Conservation (phyloP, 2,797 vertebrate genomes). For the Sardinella longiceps region DNA sequence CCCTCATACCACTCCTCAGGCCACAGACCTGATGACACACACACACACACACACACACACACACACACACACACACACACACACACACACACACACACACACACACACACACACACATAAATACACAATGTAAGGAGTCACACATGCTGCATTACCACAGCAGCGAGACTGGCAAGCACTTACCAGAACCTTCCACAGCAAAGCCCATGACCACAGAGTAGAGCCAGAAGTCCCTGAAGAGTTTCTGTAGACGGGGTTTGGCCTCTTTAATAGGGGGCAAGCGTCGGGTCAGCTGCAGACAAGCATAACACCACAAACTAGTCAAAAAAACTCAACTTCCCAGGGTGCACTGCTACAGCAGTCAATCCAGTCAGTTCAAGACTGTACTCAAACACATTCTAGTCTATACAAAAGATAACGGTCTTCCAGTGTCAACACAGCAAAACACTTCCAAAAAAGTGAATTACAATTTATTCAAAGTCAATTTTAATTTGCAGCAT, state of each 20-base stretch:
- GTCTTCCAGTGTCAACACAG: not conserved
- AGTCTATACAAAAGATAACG: no score
- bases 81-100: not conserved
- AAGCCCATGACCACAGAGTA: constrained; percentile 98
- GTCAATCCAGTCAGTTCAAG: no score
- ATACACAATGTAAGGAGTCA: no score
- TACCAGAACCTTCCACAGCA: constrained; percentile 95
- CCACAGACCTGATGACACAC: constrained; percentile 95
- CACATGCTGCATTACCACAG: no score
- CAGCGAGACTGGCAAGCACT: no score
- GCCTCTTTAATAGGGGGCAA: constrained; percentile 93
- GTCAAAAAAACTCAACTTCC: constrained; percentile 1
- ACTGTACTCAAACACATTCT: no score
- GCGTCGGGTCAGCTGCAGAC: constrained; percentile 86
- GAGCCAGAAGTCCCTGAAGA: constrained; percentile 97
- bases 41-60: not conserved
- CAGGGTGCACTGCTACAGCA: not conserved
- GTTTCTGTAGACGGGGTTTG: constrained; percentile 92
- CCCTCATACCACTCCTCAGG: constrained; percentile 97
- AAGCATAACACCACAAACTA: no score
- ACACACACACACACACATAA: not conserved
- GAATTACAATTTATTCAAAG: no score
- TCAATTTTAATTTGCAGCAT: no score
- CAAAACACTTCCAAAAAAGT: not conserved
- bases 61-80: not conserved